phyloP scores from a whole-genome alignment of 2,888 invertebrate genomes.

The Eugnorisma glareosa region DNA sequence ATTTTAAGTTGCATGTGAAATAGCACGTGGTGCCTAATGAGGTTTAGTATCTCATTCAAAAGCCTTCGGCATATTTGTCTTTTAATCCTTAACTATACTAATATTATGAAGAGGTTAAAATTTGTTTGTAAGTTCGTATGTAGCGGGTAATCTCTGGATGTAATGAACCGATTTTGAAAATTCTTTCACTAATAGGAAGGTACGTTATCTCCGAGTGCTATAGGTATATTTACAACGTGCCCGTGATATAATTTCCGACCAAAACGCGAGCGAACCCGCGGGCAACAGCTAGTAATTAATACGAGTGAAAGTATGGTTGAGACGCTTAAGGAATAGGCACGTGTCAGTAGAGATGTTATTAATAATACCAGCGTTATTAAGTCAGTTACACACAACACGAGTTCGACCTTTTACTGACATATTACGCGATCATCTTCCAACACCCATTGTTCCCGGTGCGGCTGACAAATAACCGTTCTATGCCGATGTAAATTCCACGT shows the following conservation, averaged over 20 bases:
- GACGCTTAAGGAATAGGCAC: background rate
- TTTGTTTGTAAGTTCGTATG: too few species aligned
- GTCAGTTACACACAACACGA: conserved; percentile 51
- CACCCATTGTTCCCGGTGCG: conserved; percentile 52
- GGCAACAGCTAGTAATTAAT: too few species aligned
- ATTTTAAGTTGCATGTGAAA: background rate
- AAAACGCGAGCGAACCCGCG: too few species aligned
- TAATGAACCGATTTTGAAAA: too few species aligned
- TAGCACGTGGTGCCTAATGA: background rate
- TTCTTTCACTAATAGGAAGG: too few species aligned
- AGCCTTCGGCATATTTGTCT: too few species aligned
- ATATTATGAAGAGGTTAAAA: too few species aligned
- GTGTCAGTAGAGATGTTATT: conserved; percentile 20
- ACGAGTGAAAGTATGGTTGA: conserved; percentile 5
- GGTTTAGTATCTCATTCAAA: background rate
- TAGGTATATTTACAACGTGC: too few species aligned
- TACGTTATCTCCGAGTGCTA: too few species aligned
- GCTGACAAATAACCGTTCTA: conserved; percentile 44
- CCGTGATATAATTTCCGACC: too few species aligned
- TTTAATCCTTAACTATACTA: too few species aligned
- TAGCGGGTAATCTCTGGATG: too few species aligned
- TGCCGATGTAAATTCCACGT: conserved; percentile 38
- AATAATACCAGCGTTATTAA: conserved; percentile 46
- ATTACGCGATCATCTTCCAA: conserved; percentile 46
- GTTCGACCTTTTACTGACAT: conserved; percentile 58